A percentile compares a stretch with the other conserved stretches of the same genome.
Conservation (phyloP, 2,888 invertebrate genomes). For the Drosophila cracens region DNA sequence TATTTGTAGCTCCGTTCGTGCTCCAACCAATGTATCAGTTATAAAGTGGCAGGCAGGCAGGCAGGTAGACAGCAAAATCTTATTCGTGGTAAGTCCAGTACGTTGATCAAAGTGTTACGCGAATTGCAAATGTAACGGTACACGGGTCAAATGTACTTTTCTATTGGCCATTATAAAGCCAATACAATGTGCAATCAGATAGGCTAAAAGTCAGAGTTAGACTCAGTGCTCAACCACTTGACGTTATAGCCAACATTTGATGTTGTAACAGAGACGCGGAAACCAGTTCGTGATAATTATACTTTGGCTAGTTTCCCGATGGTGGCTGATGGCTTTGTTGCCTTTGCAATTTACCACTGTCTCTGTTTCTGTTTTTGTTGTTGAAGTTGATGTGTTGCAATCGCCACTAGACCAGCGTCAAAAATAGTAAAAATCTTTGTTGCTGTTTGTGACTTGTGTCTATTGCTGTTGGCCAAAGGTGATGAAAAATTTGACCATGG, state of each 20-base stretch:
- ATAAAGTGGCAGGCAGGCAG: slow-evolving; percentile 49
- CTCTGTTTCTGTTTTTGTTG: slow-evolving; percentile 1
- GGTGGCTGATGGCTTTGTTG: slow-evolving; percentile 18
- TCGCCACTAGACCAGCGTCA: slow-evolving; percentile 49
- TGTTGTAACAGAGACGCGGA: slow-evolving; percentile 74
- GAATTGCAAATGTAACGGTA: slow-evolving; percentile 38
- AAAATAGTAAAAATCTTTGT: slow-evolving; percentile 17
- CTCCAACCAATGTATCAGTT: slow-evolving; percentile 53
- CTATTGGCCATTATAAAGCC: slow-evolving; percentile 12
- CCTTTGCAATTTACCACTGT: not conserved
- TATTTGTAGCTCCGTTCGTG: slow-evolving; percentile 15
- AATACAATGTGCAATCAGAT: slow-evolving; percentile 23
- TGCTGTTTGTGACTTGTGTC: slow-evolving; percentile 20
- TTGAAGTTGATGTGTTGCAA: slow-evolving; percentile 53
- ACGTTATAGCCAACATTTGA: slow-evolving; percentile 24
- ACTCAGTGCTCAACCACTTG: slow-evolving; percentile 32
- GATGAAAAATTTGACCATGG: slow-evolving; percentile 66
- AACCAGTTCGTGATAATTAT: slow-evolving; percentile 72
- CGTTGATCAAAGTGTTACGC: not conserved
- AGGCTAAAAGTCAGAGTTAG: slow-evolving; percentile 8
- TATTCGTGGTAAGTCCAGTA: slow-evolving; percentile 48
- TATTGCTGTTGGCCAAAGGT: slow-evolving; percentile 35
- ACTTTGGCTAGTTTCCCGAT: slow-evolving; percentile 49
- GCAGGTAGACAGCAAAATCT: not conserved
- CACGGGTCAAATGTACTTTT: slow-evolving; percentile 25